phyloP scores from a whole-genome alignment of 2,113 vertebrate species.

The Gnathonemus longibarbis region DNA sequence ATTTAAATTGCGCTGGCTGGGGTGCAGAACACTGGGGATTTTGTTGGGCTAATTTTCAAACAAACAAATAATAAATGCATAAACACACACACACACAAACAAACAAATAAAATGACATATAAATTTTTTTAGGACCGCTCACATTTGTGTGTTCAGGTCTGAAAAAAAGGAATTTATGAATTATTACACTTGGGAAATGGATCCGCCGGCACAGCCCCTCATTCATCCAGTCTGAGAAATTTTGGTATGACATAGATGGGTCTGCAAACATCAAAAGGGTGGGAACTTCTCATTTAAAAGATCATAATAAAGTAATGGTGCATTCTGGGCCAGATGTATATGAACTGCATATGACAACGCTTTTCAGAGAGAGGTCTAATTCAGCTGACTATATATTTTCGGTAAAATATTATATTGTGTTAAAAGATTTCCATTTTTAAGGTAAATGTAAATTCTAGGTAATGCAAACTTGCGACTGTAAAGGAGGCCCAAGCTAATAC shows the following conservation, averaged over 20 bases:
- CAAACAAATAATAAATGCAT: neutral
- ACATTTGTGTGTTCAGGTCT: neutral
- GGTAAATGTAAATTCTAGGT: neutral
- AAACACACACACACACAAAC: neutral
- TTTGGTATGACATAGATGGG: neutral
- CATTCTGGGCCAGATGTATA: neutral
- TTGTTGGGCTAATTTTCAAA: neutral
- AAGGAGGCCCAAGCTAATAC: neutral
- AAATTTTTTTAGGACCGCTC: neutral
- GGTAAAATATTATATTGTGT: neutral
- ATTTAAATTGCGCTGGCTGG: neutral
- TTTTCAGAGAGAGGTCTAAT: neutral
- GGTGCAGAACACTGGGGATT: neutral
- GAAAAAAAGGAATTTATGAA: neutral
- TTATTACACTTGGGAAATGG: neutral
- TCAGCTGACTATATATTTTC: neutral
- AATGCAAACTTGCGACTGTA: neutral
- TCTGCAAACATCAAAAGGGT: neutral
- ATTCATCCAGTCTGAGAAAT: neutral
- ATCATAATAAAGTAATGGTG: neutral
- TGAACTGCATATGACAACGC: too few relatives aligned
- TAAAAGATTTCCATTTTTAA: neutral
- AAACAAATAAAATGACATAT: neutral
- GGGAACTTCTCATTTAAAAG: neutral
- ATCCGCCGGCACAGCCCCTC: neutral